Percentiles rank a stretch among this genome's conserved stretches.
These are phyloP conservation scores for Carterocephalus palaemon DNA, from an alignment of 2,888 invertebrate genomes.

Conservation along the genomic window DNA sequence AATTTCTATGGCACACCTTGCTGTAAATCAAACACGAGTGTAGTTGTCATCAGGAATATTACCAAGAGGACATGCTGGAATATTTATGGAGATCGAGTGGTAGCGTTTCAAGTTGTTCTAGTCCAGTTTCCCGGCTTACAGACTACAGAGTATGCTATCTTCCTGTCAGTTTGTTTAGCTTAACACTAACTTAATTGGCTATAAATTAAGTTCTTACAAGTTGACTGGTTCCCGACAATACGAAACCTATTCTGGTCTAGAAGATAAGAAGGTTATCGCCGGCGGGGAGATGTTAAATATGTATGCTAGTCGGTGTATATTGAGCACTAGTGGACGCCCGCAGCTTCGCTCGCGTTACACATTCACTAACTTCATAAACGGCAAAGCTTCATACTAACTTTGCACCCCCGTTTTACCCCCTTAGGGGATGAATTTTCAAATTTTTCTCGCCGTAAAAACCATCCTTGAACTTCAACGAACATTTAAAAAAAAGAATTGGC, in stretches of 20 bases:
- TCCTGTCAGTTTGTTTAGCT: constrained; percentile 70
- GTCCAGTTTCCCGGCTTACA: constrained; percentile 11
- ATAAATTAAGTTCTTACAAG: constrained; percentile 68
- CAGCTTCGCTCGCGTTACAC: too few relatives aligned
- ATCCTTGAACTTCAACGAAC: too few relatives aligned
- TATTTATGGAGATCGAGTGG: constrained; percentile 17
- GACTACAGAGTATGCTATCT: constrained; percentile 54
- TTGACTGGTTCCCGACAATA: constrained; percentile 57
- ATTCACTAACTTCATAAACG: too few relatives aligned
- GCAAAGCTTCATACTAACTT: too few relatives aligned
- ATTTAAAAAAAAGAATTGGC: too few relatives aligned
- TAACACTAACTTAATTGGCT: constrained; percentile 75
- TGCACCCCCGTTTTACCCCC: too few relatives aligned
- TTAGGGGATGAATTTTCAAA: too few relatives aligned
- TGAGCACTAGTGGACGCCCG: too few relatives aligned
- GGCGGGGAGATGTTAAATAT: constrained; percentile 36
- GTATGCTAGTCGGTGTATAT: constrained; percentile 27
- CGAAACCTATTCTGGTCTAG: constrained; percentile 54
- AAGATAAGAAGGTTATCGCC: constrained; percentile 50
- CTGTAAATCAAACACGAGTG: constrained; percentile 24
- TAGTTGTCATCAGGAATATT: constrained; percentile 21
- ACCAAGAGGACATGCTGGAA: constrained; percentile 16
- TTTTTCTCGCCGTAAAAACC: too few relatives aligned
- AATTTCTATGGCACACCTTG: constrained; percentile 24
- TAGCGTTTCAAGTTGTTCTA: constrained; percentile 20